Percentiles rank a stretch among this genome's conserved stretches.
Conservation (phyloP, 2,888 invertebrate species). For the Fragum whitleyi region DNA sequence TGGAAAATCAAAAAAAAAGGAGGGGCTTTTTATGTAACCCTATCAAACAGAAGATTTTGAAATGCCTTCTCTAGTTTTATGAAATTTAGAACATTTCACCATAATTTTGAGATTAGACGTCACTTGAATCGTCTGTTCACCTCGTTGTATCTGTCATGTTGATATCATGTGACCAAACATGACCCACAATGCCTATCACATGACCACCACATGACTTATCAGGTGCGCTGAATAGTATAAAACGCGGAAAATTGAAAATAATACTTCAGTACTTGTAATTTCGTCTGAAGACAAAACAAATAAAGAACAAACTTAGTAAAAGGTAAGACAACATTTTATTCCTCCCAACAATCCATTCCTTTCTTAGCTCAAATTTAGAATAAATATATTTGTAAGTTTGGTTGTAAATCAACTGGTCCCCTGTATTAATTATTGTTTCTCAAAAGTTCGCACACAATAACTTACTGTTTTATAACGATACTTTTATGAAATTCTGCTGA, state of each 20-base stretch:
- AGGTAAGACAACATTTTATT: neutral
- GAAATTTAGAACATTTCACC: neutral
- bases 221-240: constrained; percentile 13
- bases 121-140: neutral
- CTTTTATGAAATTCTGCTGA: no score
- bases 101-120: neutral
- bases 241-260: neutral
- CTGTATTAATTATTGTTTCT: no score
- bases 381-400: no score
- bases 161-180: constrained; percentile 14
- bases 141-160: constrained; percentile 1
- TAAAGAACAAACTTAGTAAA: neutral
- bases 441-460: no score
- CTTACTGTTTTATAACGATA: no score
- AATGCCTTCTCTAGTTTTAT: no score
- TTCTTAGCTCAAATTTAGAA: no score
- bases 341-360: no score
- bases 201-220: constrained; percentile 1
- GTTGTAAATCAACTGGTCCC: no score
- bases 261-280: neutral
- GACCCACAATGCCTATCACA: neutral
- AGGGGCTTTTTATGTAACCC: no score
- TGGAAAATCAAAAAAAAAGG: no score
- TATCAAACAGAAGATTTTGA: no score
- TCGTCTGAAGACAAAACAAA: neutral